These are phyloP conservation scores for Anhinga rufa DNA, from an alignment of 2,113 vertebrate genomes.

Conservation along the genomic window DNA sequence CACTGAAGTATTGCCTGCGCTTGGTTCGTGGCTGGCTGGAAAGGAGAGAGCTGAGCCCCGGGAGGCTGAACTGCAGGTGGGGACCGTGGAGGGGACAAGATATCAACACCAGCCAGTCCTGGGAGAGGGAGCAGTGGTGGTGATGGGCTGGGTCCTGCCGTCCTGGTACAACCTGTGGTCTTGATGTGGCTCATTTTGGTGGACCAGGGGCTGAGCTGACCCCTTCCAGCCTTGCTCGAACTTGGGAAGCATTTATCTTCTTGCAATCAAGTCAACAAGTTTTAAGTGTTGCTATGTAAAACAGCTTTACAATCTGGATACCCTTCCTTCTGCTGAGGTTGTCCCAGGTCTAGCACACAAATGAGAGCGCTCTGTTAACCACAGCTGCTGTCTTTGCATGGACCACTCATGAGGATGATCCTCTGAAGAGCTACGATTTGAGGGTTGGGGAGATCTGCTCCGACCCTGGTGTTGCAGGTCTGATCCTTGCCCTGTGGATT, in stretches of 20 bases:
- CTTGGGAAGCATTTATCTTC: background rate
- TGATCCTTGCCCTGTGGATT: background rate
- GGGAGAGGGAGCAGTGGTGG: too few species aligned
- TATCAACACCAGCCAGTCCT: background rate
- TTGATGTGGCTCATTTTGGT: background rate
- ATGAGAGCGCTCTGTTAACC: background rate
- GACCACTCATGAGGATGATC: fast-evolving
- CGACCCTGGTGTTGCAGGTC: too few species aligned
- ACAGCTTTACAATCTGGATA: too few species aligned
- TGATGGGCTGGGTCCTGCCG: background rate
- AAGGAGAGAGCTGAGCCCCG: too few species aligned
- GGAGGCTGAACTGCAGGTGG: too few species aligned
- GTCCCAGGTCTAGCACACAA: background rate
- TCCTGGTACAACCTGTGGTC: fast-evolving
- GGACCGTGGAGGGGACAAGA: background rate
- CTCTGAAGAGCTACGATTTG: too few species aligned
- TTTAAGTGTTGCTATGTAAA: background rate
- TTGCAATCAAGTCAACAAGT: background rate
- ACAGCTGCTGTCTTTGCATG: background rate
- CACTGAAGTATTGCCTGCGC: background rate
- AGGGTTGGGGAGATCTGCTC: too few species aligned
- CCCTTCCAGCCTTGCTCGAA: background rate
- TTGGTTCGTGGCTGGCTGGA: background rate
- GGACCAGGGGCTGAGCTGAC: background rate
- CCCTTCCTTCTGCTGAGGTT: background rate